Evolutionary conservation across 2,113 vertebrate species (phyloP), one percentile per base, ranked within the genome.

Genomic region (Chinchilla lanigera): DNA sequence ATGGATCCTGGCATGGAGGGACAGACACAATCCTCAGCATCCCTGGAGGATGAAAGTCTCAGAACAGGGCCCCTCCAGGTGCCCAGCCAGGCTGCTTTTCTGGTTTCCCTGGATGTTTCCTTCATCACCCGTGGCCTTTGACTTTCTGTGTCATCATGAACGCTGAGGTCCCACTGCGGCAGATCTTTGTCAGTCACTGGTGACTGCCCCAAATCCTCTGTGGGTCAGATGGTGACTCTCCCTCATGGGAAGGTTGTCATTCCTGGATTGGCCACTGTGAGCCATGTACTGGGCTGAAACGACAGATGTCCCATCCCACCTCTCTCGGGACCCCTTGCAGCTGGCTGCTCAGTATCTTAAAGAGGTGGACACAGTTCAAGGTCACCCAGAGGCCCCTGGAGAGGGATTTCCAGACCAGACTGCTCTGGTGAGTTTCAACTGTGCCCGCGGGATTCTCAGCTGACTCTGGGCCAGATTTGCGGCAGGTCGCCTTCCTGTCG

Each of bases 241-340:
- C 10, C 28, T 35, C 12, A 9, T 20, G 38, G 0, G 28, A 5
- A 2, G 52, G 20, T 16, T 19, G 73, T 22, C 4, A 0, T 26
- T 22, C 24, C 50, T 9, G n/a, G 38, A 26, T 47, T 16, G 2
- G 33, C 56, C 7, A 0, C 56, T 3, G 47, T 5, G 26, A 33
- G 52, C 54, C 38, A 41, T 38, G 38, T 13, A 52, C 80, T 35
- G 50, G 41, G 9, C 58, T 24, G 2, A 3, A 7, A 24, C 50
- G 19, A 17, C 24, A 78, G 75, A 22, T 1, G 24, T 20, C n/a
- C n/a, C n/a, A 47, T 47, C 41, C 41, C 54, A 24, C 33, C 24
- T 0, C 19, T 24, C 24, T 83, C 0, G 4, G 33, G 16, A 5
- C 4, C 22, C 24, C 4, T 7, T 28, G 0, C 0, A 1, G 14